Conservation (phyloP, 1,140 invertebrate species). For the Drosophila equinoxialis region DNA sequence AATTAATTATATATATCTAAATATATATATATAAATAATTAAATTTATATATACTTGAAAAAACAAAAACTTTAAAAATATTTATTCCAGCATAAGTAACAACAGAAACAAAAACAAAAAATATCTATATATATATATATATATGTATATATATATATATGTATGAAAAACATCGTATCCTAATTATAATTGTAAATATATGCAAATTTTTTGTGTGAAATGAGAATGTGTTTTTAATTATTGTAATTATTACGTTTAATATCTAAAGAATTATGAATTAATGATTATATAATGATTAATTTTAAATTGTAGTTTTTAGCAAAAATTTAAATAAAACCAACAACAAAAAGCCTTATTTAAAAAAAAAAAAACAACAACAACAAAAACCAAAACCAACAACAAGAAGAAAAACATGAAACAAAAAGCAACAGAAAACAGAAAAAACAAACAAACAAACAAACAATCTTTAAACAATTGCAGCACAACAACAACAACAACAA, state of each 20-base stretch:
- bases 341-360: slow-evolving; percentile 73
- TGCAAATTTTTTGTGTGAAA: slow-evolving; percentile 59
- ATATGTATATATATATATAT: too few species aligned
- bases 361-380: slow-evolving; percentile 41
- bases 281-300: slow-evolving; percentile 76
- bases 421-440: neutral
- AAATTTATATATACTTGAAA: slow-evolving; percentile 19
- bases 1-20: slow-evolving; percentile 33
- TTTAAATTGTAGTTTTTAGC: slow-evolving; percentile 80
- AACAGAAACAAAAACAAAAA: slow-evolving; percentile 51
- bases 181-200: slow-evolving; percentile 62
- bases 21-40: slow-evolving; percentile 30
- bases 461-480: slow-evolving; percentile 2
- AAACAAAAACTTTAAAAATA: slow-evolving; percentile 48
- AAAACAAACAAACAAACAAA: neutral
- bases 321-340: slow-evolving; percentile 79
- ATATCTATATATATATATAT: slow-evolving; percentile 17
- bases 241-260: slow-evolving; percentile 71
- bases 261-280: slow-evolving; percentile 69
- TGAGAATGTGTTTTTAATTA: slow-evolving; percentile 67
- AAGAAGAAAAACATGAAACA: neutral
- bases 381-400: slow-evolving; percentile 24
- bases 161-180: slow-evolving; percentile 23
- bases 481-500: slow-evolving; percentile 20
- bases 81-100: slow-evolving; percentile 68